phyloP scores from a whole-genome alignment of 2,113 vertebrate genomes.

The Damaliscus lunatus region DNA sequence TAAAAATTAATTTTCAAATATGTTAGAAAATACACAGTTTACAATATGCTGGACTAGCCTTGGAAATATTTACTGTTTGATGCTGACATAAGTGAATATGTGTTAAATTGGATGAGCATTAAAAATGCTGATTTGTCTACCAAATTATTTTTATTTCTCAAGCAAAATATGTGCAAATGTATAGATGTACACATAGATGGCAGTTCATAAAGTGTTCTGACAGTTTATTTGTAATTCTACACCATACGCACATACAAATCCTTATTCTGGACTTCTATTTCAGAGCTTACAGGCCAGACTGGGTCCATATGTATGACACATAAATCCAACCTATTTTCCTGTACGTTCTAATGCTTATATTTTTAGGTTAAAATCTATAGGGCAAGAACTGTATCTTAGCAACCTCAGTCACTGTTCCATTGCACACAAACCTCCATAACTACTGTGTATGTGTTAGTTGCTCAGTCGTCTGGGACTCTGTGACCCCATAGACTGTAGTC shows the following conservation, averaged over 20 bases:
- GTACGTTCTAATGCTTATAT: not conserved
- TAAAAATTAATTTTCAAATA: conserved; percentile 19
- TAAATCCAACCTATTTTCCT: not conserved
- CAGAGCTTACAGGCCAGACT: not conserved
- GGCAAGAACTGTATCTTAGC: not conserved
- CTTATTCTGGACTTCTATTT: not conserved
- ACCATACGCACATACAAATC: not conserved
- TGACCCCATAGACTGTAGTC: rapidly evolving
- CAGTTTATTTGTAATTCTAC: not conserved
- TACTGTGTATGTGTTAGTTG: not conserved
- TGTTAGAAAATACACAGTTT: not conserved
- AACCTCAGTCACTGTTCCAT: not conserved
- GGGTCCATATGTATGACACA: not conserved
- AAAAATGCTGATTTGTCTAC: not conserved
- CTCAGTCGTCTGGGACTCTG: not conserved
- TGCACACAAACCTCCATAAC: not conserved
- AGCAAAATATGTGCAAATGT: not conserved
- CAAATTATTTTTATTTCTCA: not conserved
- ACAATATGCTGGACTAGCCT: not conserved
- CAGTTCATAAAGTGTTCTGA: not conserved
- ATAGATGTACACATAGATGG: not conserved
- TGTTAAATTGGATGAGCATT: not conserved
- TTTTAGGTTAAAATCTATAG: not conserved
- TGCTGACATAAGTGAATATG: not conserved
- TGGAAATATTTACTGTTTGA: not conserved